Conservation (phyloP, 2,797 vertebrate species). For the Odontamblyopus lacepedii region DNA sequence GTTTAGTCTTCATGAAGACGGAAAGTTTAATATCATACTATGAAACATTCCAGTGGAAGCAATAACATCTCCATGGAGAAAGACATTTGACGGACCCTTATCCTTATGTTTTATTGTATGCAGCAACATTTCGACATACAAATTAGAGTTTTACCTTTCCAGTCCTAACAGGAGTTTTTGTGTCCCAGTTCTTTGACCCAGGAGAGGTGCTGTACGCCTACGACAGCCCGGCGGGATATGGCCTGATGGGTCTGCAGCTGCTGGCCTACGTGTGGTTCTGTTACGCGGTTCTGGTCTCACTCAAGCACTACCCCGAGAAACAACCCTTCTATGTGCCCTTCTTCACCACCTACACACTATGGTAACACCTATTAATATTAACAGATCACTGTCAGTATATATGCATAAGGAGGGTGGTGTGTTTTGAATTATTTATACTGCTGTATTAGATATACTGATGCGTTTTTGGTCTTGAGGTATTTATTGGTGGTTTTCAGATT, state of each 20-base stretch:
- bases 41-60: too few relatives aligned
- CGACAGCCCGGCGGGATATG: slow-evolving; percentile 90
- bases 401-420: slow-evolving; percentile 28
- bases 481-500: slow-evolving; percentile 12
- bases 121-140: slow-evolving; percentile 13
- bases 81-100: not conserved
- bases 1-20: too few relatives aligned
- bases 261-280: slow-evolving; percentile 94
- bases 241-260: slow-evolving; percentile 89
- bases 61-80: too few relatives aligned
- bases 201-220: slow-evolving; percentile 91
- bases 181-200: slow-evolving; percentile 88
- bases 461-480: slow-evolving; percentile 32
- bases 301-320: slow-evolving; percentile 91
- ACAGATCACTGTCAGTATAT: slow-evolving; percentile 10
- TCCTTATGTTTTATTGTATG: slow-evolving; percentile 6
- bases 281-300: slow-evolving; percentile 88
- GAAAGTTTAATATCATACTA: too few relatives aligned
- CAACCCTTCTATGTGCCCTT: slow-evolving; percentile 93
- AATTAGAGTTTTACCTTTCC: slow-evolving; percentile 1
- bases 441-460: slow-evolving; percentile 28
- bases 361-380: slow-evolving; percentile 74
- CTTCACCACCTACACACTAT: slow-evolving; percentile 91
- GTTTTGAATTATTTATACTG: slow-evolving; percentile 61
- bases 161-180: slow-evolving; percentile 12